Base-by-base conservation (phyloP, 2,888 invertebrate genomes). In the Limnephilus lunatus region DNA sequence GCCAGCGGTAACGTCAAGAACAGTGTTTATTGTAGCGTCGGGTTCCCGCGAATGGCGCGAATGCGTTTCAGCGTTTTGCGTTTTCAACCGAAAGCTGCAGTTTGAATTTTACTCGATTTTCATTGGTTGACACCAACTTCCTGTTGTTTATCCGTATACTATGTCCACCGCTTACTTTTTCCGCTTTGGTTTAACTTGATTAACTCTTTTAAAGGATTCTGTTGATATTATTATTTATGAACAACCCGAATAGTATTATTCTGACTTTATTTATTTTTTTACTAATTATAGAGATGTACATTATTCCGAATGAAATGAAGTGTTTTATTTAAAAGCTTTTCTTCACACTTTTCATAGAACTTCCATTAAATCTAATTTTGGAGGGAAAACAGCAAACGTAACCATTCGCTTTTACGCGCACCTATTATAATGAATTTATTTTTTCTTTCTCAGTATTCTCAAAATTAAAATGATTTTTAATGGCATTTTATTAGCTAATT, bases 61-160 rank as follows among this genome's bases (percentile, higher is more conserved):
- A 44, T 44, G 44, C 44, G 39, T 39, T 39, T 39, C 39, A 39
- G 85, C 85, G 85, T 39, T 85, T 85, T 39, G 82, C 82, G 82
- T 31, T 82, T 82, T 82, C 82, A 90, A 90, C 90, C 90, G 90
- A 82, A 83, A 90, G 87, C 53, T 53, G 87, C 68, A 90, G 53
- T 81, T 90, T 90, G 39, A 90, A 90, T 39, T 83, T 48, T 48
- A 81, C 44, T 30, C 15, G 81, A 48, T 53, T 90, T 19, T 90
- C 81, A 90, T 90, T 90, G 90, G 90, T 19, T 48, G 82, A 90
- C 31, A 82, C 7, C n/a, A 83, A 83, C 32, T 90, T 90, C 82
- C 90, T 81, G 90, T 44, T 48, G 48, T 14, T 15, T 85, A 15
- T n/a, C 15, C 31, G 14, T 83, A 68, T 68, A 53, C 19, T 82